Evolutionary conservation across 2,888 invertebrate genomes (phyloP).

Genomic region (Cryptocephalus moraei): DNA sequence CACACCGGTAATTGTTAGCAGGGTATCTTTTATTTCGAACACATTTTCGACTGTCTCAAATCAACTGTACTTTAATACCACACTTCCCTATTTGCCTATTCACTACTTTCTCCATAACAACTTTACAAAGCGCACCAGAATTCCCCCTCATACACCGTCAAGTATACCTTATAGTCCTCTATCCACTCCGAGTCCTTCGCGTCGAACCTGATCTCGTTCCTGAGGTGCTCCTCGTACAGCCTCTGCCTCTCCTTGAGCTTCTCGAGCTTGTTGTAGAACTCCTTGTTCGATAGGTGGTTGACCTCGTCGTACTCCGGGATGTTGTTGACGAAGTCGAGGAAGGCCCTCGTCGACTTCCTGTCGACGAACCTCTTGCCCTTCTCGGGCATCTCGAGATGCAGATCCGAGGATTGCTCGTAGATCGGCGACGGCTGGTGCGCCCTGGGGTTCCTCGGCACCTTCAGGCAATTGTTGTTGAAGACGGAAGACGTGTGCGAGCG

Average conservation of each 20-base stretch:
- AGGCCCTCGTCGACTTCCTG: slow-evolving; percentile 45
- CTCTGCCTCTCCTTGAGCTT: slow-evolving; percentile 55
- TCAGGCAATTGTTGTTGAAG: slow-evolving; percentile 61
- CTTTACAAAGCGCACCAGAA: too few relatives aligned
- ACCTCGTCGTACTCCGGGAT: slow-evolving; percentile 74
- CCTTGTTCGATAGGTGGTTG: slow-evolving; percentile 62
- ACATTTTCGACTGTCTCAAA: too few relatives aligned
- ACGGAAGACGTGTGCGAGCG: slow-evolving; percentile 46
- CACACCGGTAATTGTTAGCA: too few relatives aligned
- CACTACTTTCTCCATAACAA: slow-evolving; percentile 1
- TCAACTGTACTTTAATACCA: too few relatives aligned
- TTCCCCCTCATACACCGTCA: too few relatives aligned
- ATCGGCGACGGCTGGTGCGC: slow-evolving; percentile 61
- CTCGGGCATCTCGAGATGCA: slow-evolving; percentile 28
- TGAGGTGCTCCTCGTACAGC: slow-evolving; percentile 31
- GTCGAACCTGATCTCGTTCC: slow-evolving; percentile 24
- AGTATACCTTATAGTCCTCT: slow-evolving; percentile 31
- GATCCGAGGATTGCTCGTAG: slow-evolving; percentile 50
- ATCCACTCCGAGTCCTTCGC: slow-evolving; percentile 28
- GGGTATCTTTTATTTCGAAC: too few relatives aligned
- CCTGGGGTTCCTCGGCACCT: slow-evolving; percentile 60
- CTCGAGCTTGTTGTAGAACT: slow-evolving; percentile 64
- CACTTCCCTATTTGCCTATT: slow-evolving; percentile 2
- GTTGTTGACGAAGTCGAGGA: slow-evolving; percentile 64
- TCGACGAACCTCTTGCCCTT: slow-evolving; percentile 29